These are phyloP conservation scores for Lasiurus cinereus DNA, from an alignment of 2,113 vertebrate species.

Conservation along the genomic window DNA sequence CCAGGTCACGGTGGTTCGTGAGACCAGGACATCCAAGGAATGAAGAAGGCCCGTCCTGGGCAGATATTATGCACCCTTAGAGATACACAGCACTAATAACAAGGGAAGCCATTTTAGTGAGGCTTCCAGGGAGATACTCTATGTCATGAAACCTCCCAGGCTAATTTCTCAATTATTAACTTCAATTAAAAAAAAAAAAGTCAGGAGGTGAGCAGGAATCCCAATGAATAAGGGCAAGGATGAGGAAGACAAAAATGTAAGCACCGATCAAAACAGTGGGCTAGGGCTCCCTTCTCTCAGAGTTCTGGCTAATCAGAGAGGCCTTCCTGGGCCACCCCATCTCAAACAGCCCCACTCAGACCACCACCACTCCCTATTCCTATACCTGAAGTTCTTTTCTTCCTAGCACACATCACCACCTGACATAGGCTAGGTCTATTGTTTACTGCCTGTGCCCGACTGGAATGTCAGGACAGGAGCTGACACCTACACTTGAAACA, in stretches of 20 bases:
- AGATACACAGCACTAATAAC: not conserved
- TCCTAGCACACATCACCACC: not conserved
- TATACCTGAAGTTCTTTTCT: not conserved
- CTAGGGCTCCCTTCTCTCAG: not conserved
- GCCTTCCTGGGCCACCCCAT: not conserved
- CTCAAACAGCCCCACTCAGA: not conserved
- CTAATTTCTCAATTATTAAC: not conserved
- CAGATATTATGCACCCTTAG: rapidly evolving
- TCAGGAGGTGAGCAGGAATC: not conserved
- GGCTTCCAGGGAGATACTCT: not conserved
- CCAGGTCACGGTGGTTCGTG: not conserved
- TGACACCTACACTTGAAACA: not conserved
- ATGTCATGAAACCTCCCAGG: not conserved
- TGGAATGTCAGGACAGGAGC: not conserved
- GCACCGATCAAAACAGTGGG: not conserved
- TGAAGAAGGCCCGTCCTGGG: not conserved
- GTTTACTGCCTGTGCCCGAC: not conserved
- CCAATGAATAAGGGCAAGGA: not conserved
- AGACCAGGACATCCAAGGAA: not conserved
- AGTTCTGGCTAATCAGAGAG: not conserved
- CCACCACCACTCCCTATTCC: not conserved
- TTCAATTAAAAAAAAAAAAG: constrained; percentile 11
- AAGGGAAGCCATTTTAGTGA: not conserved
- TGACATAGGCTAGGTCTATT: not conserved
- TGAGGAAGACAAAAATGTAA: not conserved